These are phyloP conservation scores for Idaea biselata DNA, from an alignment of 2,888 invertebrate genomes.

Conservation along the genomic window DNA sequence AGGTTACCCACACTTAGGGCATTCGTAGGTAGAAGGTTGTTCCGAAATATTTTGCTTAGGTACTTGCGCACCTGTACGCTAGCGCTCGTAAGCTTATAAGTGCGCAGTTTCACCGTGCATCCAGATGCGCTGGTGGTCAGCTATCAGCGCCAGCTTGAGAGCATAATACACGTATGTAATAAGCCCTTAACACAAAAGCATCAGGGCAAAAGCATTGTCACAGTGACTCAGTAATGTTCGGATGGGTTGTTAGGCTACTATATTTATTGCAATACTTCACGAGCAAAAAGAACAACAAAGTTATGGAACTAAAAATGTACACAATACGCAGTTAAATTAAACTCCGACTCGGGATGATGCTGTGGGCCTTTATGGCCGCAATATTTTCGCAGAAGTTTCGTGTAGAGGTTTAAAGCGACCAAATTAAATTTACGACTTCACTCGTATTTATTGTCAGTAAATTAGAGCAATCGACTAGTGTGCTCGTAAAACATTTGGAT, in stretches of 20 bases:
- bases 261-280: slow-evolving; percentile 4
- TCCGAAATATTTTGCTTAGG: too few relatives aligned
- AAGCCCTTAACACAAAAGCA: too few relatives aligned
- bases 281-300: background rate
- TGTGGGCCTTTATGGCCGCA: slow-evolving; percentile 6
- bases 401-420: slow-evolving; percentile 12
- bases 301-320: background rate
- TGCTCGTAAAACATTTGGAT: slow-evolving; percentile 50
- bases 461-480: slow-evolving; percentile 63
- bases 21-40: too few relatives aligned
- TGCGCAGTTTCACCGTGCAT: too few relatives aligned
- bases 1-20: too few relatives aligned
- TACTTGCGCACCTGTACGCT: too few relatives aligned
- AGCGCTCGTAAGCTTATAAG: too few relatives aligned
- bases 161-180: too few relatives aligned
- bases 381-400: slow-evolving; percentile 21
- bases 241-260: slow-evolving; percentile 16
- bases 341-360: background rate
- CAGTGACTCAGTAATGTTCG: slow-evolving; percentile 25
- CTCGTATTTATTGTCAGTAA: slow-evolving; percentile 61
- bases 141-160: too few relatives aligned
- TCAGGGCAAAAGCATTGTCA: too few relatives aligned
- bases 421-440: slow-evolving; percentile 48
- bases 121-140: too few relatives aligned
- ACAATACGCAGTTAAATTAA: background rate